Evolutionary conservation across 2,113 vertebrate genomes (phyloP).

Genomic region (Thryonomys swinderianus): DNA sequence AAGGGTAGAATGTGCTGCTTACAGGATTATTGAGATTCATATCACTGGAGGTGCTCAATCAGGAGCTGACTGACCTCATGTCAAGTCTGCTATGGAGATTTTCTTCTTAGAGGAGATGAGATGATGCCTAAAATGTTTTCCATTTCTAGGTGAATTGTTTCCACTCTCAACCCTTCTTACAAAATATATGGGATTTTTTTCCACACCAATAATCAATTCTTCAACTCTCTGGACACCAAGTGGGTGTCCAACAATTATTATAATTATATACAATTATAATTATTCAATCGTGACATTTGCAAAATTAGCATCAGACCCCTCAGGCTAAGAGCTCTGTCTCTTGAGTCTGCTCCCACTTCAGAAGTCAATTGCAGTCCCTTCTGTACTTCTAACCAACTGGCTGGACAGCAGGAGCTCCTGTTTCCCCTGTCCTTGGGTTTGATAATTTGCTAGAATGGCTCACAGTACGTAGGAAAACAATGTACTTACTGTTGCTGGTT

Average conservation of each 20-base stretch:
- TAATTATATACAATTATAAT: not conserved
- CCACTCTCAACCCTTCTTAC: not conserved
- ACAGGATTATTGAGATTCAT: constrained; percentile 35
- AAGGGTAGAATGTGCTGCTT: constrained; percentile 33
- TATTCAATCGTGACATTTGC: not conserved
- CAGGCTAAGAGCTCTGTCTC: not conserved
- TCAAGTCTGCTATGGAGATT: not conserved
- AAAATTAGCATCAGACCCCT: not conserved
- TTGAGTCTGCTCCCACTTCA: not conserved
- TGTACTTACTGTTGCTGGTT: not conserved
- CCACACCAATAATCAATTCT: not conserved
- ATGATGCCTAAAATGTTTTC: constrained; percentile 49
- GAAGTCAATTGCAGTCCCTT: not conserved
- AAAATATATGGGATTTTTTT: not conserved
- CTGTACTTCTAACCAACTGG: not conserved
- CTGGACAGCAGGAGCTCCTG: not conserved
- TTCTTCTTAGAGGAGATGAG: not conserved
- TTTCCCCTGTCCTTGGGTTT: not conserved
- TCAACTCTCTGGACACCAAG: not conserved
- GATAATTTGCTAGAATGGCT: not conserved
- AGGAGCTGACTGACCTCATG: constrained; percentile 50
- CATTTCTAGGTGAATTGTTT: not conserved
- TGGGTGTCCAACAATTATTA: not conserved
- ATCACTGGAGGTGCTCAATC: constrained; percentile 43
- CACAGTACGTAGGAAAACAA: not conserved